Evolutionary conservation across 2,113 vertebrate species (phyloP), one percentile per base, ranked within the genome.

Genomic region (Micronycteris hirsuta): DNA sequence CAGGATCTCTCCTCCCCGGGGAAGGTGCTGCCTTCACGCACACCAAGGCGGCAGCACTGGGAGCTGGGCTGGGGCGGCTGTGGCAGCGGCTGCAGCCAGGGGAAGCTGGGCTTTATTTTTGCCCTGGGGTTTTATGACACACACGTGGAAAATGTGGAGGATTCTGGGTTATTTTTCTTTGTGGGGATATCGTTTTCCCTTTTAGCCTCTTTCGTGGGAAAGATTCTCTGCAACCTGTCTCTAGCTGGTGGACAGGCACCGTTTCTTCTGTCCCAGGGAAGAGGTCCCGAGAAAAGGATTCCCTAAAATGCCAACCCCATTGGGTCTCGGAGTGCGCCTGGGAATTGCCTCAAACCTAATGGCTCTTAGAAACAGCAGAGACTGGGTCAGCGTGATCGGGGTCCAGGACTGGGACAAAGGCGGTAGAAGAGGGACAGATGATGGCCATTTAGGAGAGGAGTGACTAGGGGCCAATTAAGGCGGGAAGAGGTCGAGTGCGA

Each of bases 141-240:
- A 71, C 93, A 94, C 54, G 94, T 93, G 80, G 93, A 89, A 26
- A 90, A 89, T 77, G 74, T 94, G 70, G 36, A 82, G 74, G 93
- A 78, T 96, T 95, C 78, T 91, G 47, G 95, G 88, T 92, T 93
- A 92, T 94, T 95, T 93, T 96, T 96, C 96, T 97, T 97, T 96
- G 91, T 96, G 86, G 93, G 31, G 56, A 61, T 88, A 92, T 38
- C 17, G 12, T 45, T 89, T 94, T 93, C 61, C 87, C 38, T 91
- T 91, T 94, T 77, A 95, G 20, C 74, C 73, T 71, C 45, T 93
- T 95, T 83, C 17, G n/a, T 65, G 70, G 82, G 56, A 86, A 74
- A 71, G 63, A 33, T 36, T 63, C 63, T 93, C 63, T 91, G 68
- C 45, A 26, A 7, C 20, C 52, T 89, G 80, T 84, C 28, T 43